Evolutionary conservation across 2,113 vertebrate species (phyloP).

Genomic region (Mus pahari): DNA sequence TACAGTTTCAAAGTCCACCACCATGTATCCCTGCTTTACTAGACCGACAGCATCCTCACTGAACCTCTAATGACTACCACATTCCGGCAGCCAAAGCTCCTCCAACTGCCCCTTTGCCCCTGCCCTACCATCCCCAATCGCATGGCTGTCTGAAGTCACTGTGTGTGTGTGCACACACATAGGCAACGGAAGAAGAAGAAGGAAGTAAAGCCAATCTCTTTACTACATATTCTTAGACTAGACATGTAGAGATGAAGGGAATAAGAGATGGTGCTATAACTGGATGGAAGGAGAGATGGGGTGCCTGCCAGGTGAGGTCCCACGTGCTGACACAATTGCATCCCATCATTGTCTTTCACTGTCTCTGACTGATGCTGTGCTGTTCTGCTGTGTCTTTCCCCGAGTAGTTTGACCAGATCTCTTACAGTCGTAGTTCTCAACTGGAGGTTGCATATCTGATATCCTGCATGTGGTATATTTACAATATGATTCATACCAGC

Average conservation of each 20-base stretch:
- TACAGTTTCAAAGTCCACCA: conserved; percentile 9
- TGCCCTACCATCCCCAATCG: neutral
- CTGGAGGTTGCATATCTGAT: neutral
- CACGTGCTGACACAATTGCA: accelerated
- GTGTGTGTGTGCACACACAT: neutral
- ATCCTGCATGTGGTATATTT: neutral
- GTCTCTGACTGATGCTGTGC: neutral
- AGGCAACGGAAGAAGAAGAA: neutral
- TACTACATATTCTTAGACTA: neutral
- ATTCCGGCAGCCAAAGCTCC: conserved; percentile 3
- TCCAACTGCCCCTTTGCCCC: neutral
- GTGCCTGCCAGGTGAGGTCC: neutral
- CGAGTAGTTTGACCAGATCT: neutral
- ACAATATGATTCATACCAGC: neutral
- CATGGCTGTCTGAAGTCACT: neutral
- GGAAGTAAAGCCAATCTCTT: neutral
- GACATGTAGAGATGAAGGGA: neutral
- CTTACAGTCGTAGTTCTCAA: neutral
- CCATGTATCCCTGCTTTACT: conserved; percentile 34
- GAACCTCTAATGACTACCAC: accelerated
- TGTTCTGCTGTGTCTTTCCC: neutral
- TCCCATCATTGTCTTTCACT: neutral
- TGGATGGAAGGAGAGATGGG: accelerated
- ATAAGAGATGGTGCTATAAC: neutral
- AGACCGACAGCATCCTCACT: neutral